phyloP scores from a whole-genome alignment of 2,797 vertebrate genomes.

The Spea hammondii region DNA sequence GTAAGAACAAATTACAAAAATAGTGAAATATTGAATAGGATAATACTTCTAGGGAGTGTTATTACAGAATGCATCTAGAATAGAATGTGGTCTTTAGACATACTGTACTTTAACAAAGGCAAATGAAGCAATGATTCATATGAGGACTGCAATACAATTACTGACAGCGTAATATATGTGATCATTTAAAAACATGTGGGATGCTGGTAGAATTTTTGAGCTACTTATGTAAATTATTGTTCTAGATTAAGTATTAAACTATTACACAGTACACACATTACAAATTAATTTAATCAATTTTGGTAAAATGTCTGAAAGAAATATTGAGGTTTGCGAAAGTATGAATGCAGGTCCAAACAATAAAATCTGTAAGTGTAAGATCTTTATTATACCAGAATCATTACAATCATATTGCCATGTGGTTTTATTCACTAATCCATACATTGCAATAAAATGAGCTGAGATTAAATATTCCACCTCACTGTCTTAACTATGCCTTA shows the following conservation, averaged over 20 bases:
- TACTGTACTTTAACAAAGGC: neutral
- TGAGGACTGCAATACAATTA: neutral
- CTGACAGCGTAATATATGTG: neutral
- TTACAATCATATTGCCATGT: no score
- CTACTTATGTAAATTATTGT: neutral
- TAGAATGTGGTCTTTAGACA: neutral
- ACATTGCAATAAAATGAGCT: no score
- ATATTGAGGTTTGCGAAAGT: no score
- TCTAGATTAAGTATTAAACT: neutral
- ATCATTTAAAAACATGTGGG: neutral
- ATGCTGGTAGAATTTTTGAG: neutral
- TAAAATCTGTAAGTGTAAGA: no score
- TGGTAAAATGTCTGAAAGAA: no score
- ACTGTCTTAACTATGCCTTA: no score
- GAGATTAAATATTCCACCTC: no score
- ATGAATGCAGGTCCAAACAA: no score
- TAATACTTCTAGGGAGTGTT: neutral
- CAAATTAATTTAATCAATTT: no score
- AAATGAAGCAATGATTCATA: conserved; percentile 1
- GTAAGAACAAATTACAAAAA: neutral
- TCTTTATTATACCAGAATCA: no score
- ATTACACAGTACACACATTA: neutral
- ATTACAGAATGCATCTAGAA: neutral
- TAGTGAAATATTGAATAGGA: neutral
- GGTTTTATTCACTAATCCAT: no score